Conservation (phyloP, 2,797 vertebrate species). For the Austrolebias charrua region DNA sequence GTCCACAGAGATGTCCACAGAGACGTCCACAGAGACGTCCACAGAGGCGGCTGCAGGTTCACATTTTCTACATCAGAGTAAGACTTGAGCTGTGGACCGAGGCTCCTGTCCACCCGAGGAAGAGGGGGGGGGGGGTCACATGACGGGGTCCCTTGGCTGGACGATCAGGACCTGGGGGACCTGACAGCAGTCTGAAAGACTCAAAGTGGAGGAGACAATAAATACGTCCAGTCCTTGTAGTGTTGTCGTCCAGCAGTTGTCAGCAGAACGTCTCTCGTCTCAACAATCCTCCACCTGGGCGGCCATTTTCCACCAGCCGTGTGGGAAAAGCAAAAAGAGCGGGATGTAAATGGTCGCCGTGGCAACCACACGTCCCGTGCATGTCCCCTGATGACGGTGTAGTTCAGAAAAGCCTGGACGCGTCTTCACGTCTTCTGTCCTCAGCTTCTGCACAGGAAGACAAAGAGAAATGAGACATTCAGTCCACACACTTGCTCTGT, state of each 20-base stretch:
- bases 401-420: no score
- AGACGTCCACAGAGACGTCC: no score
- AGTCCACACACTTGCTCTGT: no score
- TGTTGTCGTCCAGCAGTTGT: slow-evolving; percentile 73
- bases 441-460: slow-evolving; percentile 74
- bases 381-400: slow-evolving; percentile 73
- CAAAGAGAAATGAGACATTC: slow-evolving; percentile 25
- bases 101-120: slow-evolving; percentile 13
- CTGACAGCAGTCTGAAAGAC: slow-evolving; percentile 81
- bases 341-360: slow-evolving; percentile 72
- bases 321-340: slow-evolving; percentile 47
- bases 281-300: slow-evolving; percentile 56
- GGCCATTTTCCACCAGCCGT: slow-evolving; percentile 72
- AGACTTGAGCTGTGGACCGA: no score
- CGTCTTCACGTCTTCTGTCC: slow-evolving; percentile 74
- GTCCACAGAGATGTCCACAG: no score
- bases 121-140: background rate
- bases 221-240: slow-evolving; percentile 90
- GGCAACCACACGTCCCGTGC: slow-evolving; percentile 75
- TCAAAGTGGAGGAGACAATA: slow-evolving; percentile 81
- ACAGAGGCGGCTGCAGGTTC: no score
- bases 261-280: slow-evolving; percentile 37
- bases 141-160: slow-evolving; percentile 42
- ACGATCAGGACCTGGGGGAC: slow-evolving; percentile 42
- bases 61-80: no score